phyloP scores from a whole-genome alignment of 2,888 invertebrate species.

The Alviniconcha strummeri region DNA sequence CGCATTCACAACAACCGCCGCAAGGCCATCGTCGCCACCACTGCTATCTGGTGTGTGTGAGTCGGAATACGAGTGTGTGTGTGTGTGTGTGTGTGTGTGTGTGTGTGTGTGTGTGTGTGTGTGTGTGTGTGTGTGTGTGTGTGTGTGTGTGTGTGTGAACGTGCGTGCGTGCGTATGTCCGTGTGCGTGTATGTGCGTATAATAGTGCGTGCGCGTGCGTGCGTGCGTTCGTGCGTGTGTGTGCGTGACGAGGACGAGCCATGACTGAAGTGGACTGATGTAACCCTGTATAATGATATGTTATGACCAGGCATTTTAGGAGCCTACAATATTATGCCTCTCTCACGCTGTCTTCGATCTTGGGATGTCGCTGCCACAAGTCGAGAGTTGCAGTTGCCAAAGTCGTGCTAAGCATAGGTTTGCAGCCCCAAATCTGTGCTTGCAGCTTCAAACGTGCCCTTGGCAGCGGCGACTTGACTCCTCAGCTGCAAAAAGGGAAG shows the following conservation, averaged over 20 bases:
- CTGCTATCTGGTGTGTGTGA: conserved; percentile 52
- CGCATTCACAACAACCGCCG: conserved; percentile 54
- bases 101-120: conserved; percentile 23
- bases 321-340: neutral
- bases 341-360: neutral
- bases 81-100: conserved; percentile 9
- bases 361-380: neutral
- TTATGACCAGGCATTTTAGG: neutral
- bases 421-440: too few species aligned
- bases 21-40: conserved; percentile 51
- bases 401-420: neutral
- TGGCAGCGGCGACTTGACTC: too few species aligned
- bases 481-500: too few species aligned
- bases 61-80: neutral
- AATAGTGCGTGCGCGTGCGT: neutral
- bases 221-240: conserved; percentile 6
- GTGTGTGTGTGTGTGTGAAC: neutral
- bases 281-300: too few species aligned
- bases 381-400: too few species aligned
- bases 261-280: too few species aligned
- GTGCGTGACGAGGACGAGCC: neutral
- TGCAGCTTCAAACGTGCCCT: too few species aligned
- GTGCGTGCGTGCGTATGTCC: neutral
- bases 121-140: conserved; percentile 2
- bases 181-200: conserved; percentile 7